phyloP scores from a whole-genome alignment of 2,113 vertebrate genomes.

The Chinchilla lanigera region DNA sequence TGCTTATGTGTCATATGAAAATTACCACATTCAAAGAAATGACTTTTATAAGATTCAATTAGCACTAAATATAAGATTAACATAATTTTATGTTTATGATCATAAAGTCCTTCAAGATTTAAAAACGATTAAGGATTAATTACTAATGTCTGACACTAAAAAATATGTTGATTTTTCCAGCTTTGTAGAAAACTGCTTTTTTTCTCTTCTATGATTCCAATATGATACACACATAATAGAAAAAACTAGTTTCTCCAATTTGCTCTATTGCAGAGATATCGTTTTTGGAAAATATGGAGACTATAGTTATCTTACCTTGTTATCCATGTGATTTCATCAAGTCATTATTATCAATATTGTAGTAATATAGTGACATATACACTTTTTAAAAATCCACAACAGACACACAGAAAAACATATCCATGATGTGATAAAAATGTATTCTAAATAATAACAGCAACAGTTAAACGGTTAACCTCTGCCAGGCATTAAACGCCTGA shows the following conservation, averaged over 20 bases:
- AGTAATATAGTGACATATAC: not conserved
- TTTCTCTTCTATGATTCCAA: not conserved
- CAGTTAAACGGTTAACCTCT: not conserved
- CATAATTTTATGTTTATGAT: slow-evolving; percentile 36
- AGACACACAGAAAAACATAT: not conserved
- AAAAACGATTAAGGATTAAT: slow-evolving; percentile 48
- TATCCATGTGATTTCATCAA: not conserved
- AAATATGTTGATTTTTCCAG: not conserved
- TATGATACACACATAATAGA: not conserved
- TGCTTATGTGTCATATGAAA: not conserved
- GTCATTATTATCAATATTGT: not conserved
- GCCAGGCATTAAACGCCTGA: not conserved
- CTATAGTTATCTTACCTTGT: not conserved
- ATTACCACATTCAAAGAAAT: slow-evolving; percentile 37
- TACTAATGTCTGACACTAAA: not conserved
- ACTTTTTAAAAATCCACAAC: not conserved
- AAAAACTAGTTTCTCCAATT: not conserved
- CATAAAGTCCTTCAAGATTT: slow-evolving; percentile 46
- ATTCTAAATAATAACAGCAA: slow-evolving; percentile 13
- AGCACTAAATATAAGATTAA: slow-evolving; percentile 27
- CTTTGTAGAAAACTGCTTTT: not conserved
- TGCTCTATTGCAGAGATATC: not conserved
- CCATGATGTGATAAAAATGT: not conserved
- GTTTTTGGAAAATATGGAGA: not conserved
- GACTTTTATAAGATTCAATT: slow-evolving; percentile 19